These are phyloP conservation scores for Gallinago solitaria DNA, from an alignment of 2,797 vertebrate genomes.

Conservation along the genomic window DNA sequence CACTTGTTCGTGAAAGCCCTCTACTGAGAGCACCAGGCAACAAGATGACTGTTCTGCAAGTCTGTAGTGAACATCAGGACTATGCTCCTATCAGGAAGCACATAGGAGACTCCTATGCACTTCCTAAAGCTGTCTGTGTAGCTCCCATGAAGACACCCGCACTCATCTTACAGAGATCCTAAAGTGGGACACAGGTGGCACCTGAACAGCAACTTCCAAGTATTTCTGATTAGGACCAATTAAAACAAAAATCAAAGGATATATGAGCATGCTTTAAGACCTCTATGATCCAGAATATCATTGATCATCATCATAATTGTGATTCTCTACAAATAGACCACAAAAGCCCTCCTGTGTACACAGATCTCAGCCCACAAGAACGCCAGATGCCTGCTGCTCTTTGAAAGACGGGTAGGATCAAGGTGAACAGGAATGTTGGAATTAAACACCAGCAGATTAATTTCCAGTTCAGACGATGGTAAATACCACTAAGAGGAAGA, in stretches of 20 bases:
- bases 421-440: background rate
- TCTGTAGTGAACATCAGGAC: background rate
- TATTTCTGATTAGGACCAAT: background rate
- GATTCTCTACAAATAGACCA: background rate
- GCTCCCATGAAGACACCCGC: background rate
- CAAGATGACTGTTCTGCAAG: background rate
- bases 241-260: background rate
- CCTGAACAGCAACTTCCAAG: background rate
- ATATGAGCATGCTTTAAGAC: background rate
- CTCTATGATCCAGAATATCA: background rate
- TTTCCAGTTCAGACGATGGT: background rate
- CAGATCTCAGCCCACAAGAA: too few species aligned
- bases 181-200: background rate
- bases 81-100: rapidly evolving
- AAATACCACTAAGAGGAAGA: background rate
- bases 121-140: background rate
- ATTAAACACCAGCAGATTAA: background rate
- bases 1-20: background rate
- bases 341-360: background rate
- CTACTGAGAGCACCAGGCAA: background rate
- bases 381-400: too few species aligned
- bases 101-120: rapidly evolving
- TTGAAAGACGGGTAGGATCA: too few species aligned
- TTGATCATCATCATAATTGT: background rate
- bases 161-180: background rate